phyloP scores from a whole-genome alignment of 2,797 vertebrate species.

The Acanthiza pusilla region DNA sequence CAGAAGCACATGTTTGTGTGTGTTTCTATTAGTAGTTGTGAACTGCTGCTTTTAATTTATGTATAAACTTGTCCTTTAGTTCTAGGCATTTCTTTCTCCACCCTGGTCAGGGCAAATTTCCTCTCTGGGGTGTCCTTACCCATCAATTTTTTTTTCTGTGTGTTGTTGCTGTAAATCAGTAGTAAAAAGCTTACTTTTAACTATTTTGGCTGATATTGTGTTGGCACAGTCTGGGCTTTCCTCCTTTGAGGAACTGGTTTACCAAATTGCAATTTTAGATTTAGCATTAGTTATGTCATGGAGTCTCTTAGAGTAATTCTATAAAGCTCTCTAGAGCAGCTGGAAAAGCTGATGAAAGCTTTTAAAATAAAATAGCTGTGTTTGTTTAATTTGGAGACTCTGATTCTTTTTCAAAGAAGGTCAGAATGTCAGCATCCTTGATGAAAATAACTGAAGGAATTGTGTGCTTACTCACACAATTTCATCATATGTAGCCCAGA shows the following conservation, averaged over 20 bases:
- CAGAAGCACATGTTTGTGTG: slow-evolving; percentile 45
- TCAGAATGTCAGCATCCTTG: background rate
- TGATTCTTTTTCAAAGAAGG: background rate
- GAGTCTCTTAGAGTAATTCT: slow-evolving; percentile 1
- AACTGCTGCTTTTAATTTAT: slow-evolving; percentile 51
- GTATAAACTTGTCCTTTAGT: background rate
- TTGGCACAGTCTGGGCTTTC: background rate
- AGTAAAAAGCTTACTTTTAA: slow-evolving; percentile 28
- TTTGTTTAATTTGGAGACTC: slow-evolving; percentile 44
- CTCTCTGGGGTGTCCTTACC: background rate
- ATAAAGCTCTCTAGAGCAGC: background rate
- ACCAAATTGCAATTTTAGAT: slow-evolving; percentile 5
- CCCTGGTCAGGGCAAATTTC: background rate
- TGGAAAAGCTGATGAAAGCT: slow-evolving; percentile 42
- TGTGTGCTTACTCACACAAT: background rate
- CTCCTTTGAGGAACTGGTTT: slow-evolving; percentile 13
- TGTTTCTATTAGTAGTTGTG: slow-evolving; percentile 43
- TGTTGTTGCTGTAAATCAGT: slow-evolving; percentile 1
- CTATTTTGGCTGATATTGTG: background rate
- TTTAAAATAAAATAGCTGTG: slow-evolving; percentile 32
- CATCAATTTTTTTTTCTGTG: background rate
- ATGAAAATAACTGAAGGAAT: background rate
- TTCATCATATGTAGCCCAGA: background rate
- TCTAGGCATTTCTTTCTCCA: slow-evolving; percentile 14
- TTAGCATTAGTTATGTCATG: background rate